Base-by-base conservation (phyloP, 1,140 invertebrate genomes). In the Alviniconcha marisindica region DNA sequence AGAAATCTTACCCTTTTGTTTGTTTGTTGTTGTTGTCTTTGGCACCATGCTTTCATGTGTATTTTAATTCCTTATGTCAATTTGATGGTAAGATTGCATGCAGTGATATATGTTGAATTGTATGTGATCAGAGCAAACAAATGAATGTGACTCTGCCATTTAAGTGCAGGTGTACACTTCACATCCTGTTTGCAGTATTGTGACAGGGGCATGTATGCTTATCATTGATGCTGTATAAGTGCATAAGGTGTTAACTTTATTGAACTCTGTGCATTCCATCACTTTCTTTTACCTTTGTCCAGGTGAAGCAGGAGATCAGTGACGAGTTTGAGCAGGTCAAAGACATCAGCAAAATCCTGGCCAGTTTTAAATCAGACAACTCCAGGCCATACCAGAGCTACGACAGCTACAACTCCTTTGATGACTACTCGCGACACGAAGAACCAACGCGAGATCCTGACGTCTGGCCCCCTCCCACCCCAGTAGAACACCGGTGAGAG, bases 261-360 rank as follows among this genome's bases (percentile, higher is more conserved):
- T n/a, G n/a, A n/a, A n/a, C n/a, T n/a, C n/a, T n/a, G n/a, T n/a
- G n/a, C 63, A 31, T 54, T 40, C 36, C 0, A 31, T 80, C 51
- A 24, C 14, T 77, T 18, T 76, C 18, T 42, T 28, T 42, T 15
- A 42, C 31, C 24, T 63, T n/a, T n/a, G n/a, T n/a, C n/a, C 66
- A 97, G 97, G 95, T 98, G 18, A 97, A 98, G 91, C 96, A 97
- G 88, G 96, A 97, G 93, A 96, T 99, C 88, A 95, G 95, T 40
- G 94, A 96, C 74, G 98, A 99, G 93, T 98, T 97, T 93, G 97
- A 98, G 90, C 96, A 97, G 92, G 95, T 99, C 0, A 98, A 98
- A 93, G 95, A 96, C 73, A 95, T 96, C 42, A 96, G 95, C 85
- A 95, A 94, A 81, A 96, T 96, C 15, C 92, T 98, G 81, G 94